Conservation (phyloP, 2,888 invertebrate species). For the Sminthurinus aureus region DNA sequence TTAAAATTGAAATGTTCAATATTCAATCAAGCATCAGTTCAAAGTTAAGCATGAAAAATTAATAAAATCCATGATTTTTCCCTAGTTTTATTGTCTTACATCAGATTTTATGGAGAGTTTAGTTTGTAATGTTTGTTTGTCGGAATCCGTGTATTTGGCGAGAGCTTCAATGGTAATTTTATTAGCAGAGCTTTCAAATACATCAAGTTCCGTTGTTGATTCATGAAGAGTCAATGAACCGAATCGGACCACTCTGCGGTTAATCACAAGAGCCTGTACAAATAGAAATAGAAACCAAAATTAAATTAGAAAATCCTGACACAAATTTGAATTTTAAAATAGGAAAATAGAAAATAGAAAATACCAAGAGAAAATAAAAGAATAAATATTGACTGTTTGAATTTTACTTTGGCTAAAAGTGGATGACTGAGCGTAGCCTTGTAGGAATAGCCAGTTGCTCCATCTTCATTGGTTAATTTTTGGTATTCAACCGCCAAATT, state of each 20-base stretch:
- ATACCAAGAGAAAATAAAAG: too few relatives aligned
- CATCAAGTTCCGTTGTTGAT: conserved; percentile 33
- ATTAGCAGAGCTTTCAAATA: conserved; percentile 29
- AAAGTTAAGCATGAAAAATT: neutral
- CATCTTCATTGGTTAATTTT: conserved; percentile 14
- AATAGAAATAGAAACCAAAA: neutral
- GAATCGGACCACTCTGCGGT: conserved; percentile 26
- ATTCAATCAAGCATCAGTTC: neutral
- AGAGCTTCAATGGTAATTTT: conserved; percentile 27
- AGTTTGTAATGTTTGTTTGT: conserved; percentile 12
- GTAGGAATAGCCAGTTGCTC: conserved; percentile 32
- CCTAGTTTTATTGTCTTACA: neutral
- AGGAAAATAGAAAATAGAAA: too few relatives aligned
- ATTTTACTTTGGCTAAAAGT: conserved; percentile 19
- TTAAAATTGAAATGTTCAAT: neutral
- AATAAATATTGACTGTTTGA: too few relatives aligned
- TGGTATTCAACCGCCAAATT: neutral
- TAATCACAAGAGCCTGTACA: conserved; percentile 21
- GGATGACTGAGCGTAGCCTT: conserved; percentile 20
- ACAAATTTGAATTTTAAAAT: too few relatives aligned
- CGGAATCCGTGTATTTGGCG: neutral
- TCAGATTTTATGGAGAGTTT: conserved; percentile 22
- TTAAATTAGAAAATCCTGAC: neutral
- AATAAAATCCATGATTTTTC: neutral
- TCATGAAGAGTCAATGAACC: conserved; percentile 20